Percentiles rank a stretch among this genome's conserved stretches.
phyloP scores from a whole-genome alignment of 2,888 invertebrate species.

The Meghimatium bilineatum region DNA sequence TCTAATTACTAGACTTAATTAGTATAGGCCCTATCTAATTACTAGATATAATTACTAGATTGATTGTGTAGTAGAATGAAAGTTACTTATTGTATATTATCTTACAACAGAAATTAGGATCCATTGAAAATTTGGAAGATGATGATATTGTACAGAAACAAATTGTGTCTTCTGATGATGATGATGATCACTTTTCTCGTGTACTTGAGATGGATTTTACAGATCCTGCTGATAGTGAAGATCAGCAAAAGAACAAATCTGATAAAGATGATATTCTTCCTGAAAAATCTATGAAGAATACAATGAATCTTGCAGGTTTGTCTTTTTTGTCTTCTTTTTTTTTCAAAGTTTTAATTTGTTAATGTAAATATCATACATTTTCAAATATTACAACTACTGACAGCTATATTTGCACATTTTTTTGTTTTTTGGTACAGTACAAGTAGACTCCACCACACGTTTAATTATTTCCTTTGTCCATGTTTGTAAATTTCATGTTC shows the following conservation, averaged over 20 bases:
- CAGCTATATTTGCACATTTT: too few species aligned
- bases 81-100: neutral
- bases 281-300: constrained; percentile 1
- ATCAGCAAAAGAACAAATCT: constrained; percentile 5
- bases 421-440: too few species aligned
- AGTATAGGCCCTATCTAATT: too few species aligned
- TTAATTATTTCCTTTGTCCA: too few species aligned
- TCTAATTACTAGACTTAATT: too few species aligned
- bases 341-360: too few species aligned
- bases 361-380: too few species aligned
- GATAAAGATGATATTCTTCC: constrained; percentile 45
- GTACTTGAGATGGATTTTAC: constrained; percentile 62
- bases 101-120: neutral
- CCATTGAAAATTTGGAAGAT: neutral
- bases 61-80: too few species aligned
- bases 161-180: constrained; percentile 53
- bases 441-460: too few species aligned
- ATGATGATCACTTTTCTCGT: constrained; percentile 55
- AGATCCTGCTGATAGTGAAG: constrained; percentile 57
- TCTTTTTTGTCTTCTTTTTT: neutral
- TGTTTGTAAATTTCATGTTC: too few species aligned
- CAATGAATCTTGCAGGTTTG: constrained; percentile 26
- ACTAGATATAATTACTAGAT: too few species aligned
- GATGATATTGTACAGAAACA: constrained; percentile 9
- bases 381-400: too few species aligned